Evolutionary conservation across 2,888 invertebrate genomes (phyloP).

Genomic region (Iselma pallidipennis): DNA sequence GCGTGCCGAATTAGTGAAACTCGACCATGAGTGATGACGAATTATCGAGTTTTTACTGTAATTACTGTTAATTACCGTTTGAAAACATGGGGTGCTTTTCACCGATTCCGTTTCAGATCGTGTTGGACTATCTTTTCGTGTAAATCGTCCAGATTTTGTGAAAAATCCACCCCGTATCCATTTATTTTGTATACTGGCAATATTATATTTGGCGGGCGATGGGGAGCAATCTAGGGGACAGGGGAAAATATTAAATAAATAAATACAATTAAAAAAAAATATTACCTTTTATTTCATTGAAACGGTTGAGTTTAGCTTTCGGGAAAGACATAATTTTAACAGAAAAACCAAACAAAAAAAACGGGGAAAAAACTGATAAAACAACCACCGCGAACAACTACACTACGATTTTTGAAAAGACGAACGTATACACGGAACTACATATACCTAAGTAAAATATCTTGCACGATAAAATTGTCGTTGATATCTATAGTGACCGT

Average conservation of each 20-base stretch:
- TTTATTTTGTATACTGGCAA: conserved; percentile 52
- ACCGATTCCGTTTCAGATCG: conserved; percentile 38
- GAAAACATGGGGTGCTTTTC: conserved; percentile 46
- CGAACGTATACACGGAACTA: not conserved
- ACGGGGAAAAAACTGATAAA: not conserved
- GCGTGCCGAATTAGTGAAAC: too few species aligned
- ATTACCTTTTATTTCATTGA: conserved; percentile 61
- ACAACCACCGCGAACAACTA: not conserved
- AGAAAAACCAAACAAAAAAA: not conserved
- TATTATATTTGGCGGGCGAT: conserved; percentile 60
- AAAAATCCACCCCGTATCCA: conserved; percentile 51
- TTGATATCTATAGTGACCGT: not conserved
- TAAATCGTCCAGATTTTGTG: conserved; percentile 52
- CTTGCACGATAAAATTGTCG: not conserved
- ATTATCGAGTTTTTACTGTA: not conserved
- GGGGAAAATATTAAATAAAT: conserved; percentile 5
- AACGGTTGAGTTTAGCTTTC: conserved; percentile 61
- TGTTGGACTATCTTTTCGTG: conserved; percentile 50
- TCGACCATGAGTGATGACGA: too few species aligned
- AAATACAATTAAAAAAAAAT: conserved; percentile 5
- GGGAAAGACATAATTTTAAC: conserved; percentile 59
- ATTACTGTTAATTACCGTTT: conserved; percentile 42
- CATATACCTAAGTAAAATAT: not conserved
- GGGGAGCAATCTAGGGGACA: conserved; percentile 55
- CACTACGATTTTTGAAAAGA: not conserved